A percentile compares a stretch with the other conserved stretches of the same genome.
Conservation (phyloP, 2,888 invertebrate genomes). For the Tuta absoluta region DNA sequence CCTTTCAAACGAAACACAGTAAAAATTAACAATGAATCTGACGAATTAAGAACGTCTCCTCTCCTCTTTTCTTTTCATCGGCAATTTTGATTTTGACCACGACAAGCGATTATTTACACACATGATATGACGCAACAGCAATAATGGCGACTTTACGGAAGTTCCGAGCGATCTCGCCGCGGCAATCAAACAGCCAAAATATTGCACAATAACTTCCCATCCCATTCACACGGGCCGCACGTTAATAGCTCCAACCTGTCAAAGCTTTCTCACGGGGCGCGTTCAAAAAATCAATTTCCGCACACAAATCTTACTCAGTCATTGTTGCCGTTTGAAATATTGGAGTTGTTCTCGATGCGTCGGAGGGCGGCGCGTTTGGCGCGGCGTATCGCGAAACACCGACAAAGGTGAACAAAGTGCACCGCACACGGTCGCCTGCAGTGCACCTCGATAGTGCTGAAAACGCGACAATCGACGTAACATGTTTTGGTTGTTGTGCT, state of each 20-base stretch:
- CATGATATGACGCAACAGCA: conserved; percentile 1
- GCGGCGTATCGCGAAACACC: conserved; percentile 39
- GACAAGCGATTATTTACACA: conserved; percentile 4
- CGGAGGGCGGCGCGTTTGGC: conserved; percentile 58
- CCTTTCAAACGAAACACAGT: too few species aligned
- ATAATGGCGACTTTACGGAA: conserved; percentile 18
- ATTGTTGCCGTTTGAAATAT: conserved; percentile 77
- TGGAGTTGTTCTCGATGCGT: conserved; percentile 56
- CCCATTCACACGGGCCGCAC: conserved; percentile 49
- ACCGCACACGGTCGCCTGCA: conserved; percentile 59
- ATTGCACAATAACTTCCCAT: conserved; percentile 64
- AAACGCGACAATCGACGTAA: conserved; percentile 70
- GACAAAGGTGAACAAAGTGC: conserved; percentile 31
- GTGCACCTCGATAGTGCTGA: conserved; percentile 71
- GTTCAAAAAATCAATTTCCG: conserved; percentile 79
- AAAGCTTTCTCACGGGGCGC: conserved; percentile 71
- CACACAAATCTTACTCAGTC: conserved; percentile 77
- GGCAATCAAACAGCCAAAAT: conserved; percentile 35
- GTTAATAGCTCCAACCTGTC: conserved; percentile 68
- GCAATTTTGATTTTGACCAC: neutral
- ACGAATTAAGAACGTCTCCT: too few species aligned
- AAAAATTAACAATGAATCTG: too few species aligned
- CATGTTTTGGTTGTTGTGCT: conserved; percentile 68
- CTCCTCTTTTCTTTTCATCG: conserved; percentile 6
- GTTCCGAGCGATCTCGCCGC: conserved; percentile 21